These are phyloP conservation scores for Sisyra terminalis DNA, from an alignment of 2,888 invertebrate genomes.

Conservation along the genomic window DNA sequence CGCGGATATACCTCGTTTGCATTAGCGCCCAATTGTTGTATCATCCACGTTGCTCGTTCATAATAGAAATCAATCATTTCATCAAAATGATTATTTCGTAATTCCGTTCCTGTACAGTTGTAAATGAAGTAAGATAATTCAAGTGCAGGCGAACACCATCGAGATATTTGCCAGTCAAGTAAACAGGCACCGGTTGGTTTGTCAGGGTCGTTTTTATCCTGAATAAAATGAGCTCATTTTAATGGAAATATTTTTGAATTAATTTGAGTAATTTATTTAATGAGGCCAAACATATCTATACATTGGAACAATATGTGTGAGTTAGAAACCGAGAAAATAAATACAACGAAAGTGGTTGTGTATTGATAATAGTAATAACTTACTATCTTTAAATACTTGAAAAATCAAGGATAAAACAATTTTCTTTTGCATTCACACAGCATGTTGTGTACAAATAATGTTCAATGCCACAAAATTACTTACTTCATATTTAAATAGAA, in stretches of 20 bases:
- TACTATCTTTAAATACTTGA: no score
- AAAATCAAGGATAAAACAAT: no score
- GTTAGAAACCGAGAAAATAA: no score
- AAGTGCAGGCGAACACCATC: neutral
- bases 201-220: neutral
- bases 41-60: constrained; percentile 15
- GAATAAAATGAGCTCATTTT: no score
- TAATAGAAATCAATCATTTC: constrained; percentile 20
- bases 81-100: neutral
- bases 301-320: no score
- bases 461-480: constrained; percentile 6
- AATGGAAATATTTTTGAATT: no score
- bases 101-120: neutral
- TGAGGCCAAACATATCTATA: no score
- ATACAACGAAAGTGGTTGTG: no score
- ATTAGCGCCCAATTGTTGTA: constrained; percentile 16
- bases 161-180: constrained; percentile 1
- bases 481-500: constrained; percentile 20
- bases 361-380: no score
- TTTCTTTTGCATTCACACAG: no score
- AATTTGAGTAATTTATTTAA: no score
- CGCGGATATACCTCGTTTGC: constrained; percentile 18
- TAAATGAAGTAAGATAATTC: constrained; percentile 4
- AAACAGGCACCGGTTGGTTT: neutral
- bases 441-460: no score